These are phyloP conservation scores for Apamea crenata DNA, from an alignment of 2,888 invertebrate species.

Conservation along the genomic window DNA sequence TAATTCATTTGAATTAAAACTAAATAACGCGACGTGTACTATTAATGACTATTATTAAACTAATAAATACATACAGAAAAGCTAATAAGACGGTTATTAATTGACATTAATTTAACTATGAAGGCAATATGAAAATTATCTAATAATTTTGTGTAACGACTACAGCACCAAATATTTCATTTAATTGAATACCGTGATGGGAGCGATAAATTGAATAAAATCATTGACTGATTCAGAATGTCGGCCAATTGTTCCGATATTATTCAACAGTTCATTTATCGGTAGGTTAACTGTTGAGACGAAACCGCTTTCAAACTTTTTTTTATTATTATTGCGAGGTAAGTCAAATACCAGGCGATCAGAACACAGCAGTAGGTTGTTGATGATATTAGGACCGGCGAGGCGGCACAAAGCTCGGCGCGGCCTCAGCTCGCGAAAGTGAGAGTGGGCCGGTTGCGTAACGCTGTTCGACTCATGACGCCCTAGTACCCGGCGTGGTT, in stretches of 20 bases:
- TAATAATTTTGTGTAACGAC: conserved; percentile 1
- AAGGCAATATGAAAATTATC: conserved; percentile 9
- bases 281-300: conserved; percentile 55
- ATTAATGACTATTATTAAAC: conserved; percentile 36
- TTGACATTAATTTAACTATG: conserved; percentile 19
- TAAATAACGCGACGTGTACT: conserved; percentile 11
- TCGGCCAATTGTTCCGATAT: conserved; percentile 35
- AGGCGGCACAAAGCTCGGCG: conserved; percentile 77
- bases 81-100: conserved; percentile 46
- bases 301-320: conserved; percentile 47
- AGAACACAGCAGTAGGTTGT: conserved; percentile 74
- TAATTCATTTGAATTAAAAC: conserved; percentile 48
- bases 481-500: conserved; percentile 78
- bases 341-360: conserved; percentile 76
- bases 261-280: conserved; percentile 63
- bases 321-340: conserved; percentile 66
- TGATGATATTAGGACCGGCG: conserved; percentile 78
- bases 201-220: conserved; percentile 39
- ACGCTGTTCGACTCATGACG: conserved; percentile 80
- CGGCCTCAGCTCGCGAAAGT: conserved; percentile 86
- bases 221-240: conserved; percentile 31
- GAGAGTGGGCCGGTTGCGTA: conserved; percentile 88
- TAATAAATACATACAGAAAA: conserved; percentile 19
- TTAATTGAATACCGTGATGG: not conserved
- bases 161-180: conserved; percentile 3